A percentile compares a stretch with the other conserved stretches of the same genome.
Conservation (phyloP, 64 coral and sea anemone genomes). For the Catalaphyllia jardinei region DNA sequence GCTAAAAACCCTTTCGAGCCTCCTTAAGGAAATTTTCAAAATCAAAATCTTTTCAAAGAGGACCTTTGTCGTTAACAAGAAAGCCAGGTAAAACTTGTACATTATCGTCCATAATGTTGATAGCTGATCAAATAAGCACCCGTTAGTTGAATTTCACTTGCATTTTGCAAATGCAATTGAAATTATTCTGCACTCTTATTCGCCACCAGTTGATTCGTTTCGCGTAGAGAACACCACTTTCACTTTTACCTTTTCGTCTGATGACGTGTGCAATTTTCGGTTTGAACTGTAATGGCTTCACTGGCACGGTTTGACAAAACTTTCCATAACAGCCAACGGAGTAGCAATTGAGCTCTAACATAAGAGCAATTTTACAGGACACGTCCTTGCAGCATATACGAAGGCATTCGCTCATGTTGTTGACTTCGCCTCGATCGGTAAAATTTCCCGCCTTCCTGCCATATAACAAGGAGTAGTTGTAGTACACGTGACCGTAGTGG, state of each 20-base stretch:
- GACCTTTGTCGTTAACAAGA: no score
- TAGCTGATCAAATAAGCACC: not conserved
- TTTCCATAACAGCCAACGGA: constrained; percentile 36
- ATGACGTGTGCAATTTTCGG: constrained; percentile 56
- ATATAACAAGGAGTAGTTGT: constrained; percentile 57
- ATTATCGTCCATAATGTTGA: no score
- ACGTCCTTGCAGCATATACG: constrained; percentile 38
- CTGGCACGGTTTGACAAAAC: constrained; percentile 62
- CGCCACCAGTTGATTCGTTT: no score
- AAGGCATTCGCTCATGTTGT: constrained; percentile 45
- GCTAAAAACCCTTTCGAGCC: no score
- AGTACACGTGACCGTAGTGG: constrained; percentile 22
- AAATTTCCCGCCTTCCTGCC: constrained; percentile 58
- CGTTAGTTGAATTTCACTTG: not conserved
- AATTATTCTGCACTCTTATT: no score
- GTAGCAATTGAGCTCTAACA: constrained; percentile 53
- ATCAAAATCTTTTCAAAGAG: no score
- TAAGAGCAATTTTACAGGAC: constrained; percentile 48
- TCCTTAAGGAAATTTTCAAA: no score
- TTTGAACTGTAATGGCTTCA: constrained; percentile 12
- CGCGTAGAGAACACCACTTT: not conserved
- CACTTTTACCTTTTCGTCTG: constrained; percentile 32
- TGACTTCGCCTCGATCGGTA: constrained; percentile 31
- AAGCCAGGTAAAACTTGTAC: no score
- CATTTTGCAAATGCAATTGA: no score